Conservation (phyloP, 2,888 invertebrate species). For the Fissipunctia ypsillon region DNA sequence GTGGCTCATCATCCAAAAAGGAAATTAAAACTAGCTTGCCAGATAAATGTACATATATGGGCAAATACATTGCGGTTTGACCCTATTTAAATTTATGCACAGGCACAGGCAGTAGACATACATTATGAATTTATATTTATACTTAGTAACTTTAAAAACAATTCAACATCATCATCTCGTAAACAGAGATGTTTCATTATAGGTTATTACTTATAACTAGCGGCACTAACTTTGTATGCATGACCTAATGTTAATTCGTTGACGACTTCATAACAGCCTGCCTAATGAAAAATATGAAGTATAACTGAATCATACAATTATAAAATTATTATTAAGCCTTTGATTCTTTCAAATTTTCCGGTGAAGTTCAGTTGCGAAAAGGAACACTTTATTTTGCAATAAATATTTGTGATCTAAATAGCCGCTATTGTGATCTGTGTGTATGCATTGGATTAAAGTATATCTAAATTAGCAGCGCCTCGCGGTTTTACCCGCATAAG, state of each 20-base stretch:
- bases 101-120: neutral
- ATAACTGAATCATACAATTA: neutral
- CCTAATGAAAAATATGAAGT: neutral
- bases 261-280: neutral
- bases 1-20: conserved; percentile 8
- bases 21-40: conserved; percentile 5
- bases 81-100: conserved; percentile 5
- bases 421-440: no score
- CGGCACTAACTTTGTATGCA: conserved; percentile 15
- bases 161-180: neutral
- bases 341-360: neutral
- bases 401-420: neutral
- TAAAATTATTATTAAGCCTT: neutral
- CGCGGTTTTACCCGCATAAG: no score
- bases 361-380: neutral
- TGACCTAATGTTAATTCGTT: conserved; percentile 1
- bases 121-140: conserved; percentile 6
- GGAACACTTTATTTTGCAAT: neutral
- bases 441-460: no score
- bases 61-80: conserved; percentile 2
- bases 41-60: conserved; percentile 18
- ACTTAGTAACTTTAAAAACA: conserved; percentile 10
- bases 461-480: no score
- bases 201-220: neutral
- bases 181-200: conserved; percentile 7